Conservation (phyloP, 2,113 vertebrate genomes). For the Sula dactylatra region DNA sequence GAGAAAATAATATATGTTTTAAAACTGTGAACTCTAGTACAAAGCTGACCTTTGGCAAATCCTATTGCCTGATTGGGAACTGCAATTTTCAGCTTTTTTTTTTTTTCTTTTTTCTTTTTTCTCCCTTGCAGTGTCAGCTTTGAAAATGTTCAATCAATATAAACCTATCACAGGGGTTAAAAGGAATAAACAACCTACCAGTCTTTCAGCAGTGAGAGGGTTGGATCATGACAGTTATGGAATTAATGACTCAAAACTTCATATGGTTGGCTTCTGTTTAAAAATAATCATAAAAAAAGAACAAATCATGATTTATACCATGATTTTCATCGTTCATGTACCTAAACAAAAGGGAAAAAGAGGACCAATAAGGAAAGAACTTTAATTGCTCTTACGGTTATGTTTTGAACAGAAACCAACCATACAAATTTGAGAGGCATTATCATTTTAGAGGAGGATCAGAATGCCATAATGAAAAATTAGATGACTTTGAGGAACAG, state of each 20-base stretch:
- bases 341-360: not conserved
- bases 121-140: not conserved
- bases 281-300: not conserved
- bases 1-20: conserved; percentile 11
- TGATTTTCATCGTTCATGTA: not conserved
- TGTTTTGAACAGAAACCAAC: not conserved
- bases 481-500: not conserved
- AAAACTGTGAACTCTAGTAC: not conserved
- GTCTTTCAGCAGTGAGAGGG: not conserved
- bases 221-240: not conserved
- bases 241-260: not conserved
- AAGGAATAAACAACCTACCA: conserved; percentile 9
- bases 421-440: not conserved
- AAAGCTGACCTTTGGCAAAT: conserved; percentile 27
- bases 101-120: too few relatives aligned
- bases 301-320: not conserved
- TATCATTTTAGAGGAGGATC: not conserved
- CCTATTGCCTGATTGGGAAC: not conserved
- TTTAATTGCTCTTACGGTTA: not conserved
- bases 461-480: not conserved
- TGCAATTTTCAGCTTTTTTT: not conserved
- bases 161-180: conserved; percentile 27
- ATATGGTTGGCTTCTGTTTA: not conserved
- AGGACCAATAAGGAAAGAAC: not conserved
- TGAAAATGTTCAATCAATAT: conserved; percentile 36